Conservation (phyloP, 2,888 invertebrate species). For the Pterobdella sp. region DNA sequence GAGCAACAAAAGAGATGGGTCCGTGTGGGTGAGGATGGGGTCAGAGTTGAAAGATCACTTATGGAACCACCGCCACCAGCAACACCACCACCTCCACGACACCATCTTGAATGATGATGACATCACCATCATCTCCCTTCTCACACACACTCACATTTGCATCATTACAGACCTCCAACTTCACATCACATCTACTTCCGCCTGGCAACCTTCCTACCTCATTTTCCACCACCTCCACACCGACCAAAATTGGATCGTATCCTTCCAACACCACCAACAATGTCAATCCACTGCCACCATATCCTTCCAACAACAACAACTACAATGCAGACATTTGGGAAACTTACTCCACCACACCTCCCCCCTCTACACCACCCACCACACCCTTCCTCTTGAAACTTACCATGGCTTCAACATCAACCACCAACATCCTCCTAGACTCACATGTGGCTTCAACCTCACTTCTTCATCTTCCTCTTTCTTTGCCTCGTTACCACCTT, state of each 20-base stretch:
- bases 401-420: neutral
- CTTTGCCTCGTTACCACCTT: no score
- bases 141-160: constrained; percentile 5
- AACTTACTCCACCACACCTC: no score
- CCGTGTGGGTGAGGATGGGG: constrained; percentile 23
- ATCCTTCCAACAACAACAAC: neutral
- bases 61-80: constrained; percentile 9
- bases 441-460: neutral
- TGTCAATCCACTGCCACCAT: neutral
- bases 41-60: neutral
- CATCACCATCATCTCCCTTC: neutral
- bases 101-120: constrained; percentile 9
- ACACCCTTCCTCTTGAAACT: neutral
- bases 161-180: constrained; percentile 16
- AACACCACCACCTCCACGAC: constrained; percentile 10
- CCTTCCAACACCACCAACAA: constrained; percentile 18
- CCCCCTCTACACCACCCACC: neutral
- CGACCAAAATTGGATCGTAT: constrained; percentile 1
- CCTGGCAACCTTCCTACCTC: constrained; percentile 25
- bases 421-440: no score
- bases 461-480: neutral
- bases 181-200: constrained; percentile 8
- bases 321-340: constrained; percentile 6
- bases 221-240: neutral
- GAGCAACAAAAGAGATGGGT: constrained; percentile 20